Evolutionary conservation across 2,888 invertebrate genomes (phyloP), one percentile per base, ranked within the genome.

Genomic region (Drosophila emarginata): DNA sequence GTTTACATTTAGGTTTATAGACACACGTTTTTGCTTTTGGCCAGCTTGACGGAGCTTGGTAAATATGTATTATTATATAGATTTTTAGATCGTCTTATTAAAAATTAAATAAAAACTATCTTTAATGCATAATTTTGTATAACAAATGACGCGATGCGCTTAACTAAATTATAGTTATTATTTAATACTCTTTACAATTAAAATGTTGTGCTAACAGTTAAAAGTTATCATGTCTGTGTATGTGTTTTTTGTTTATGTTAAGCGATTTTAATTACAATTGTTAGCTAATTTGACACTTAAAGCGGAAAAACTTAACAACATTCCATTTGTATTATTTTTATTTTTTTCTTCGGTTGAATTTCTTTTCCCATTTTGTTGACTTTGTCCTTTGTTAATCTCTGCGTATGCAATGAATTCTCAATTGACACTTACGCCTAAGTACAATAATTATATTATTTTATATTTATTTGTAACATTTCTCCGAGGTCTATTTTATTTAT

Each of bases 271-370:
- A 87, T 80, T 76, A 86, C 80, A 83, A 80, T 83, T 72, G 74
- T 85, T 85, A 84, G 88, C 88, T 85, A 85, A 84, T 88, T 85
- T 85, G 85, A 85, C 85, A 85, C 84, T 83, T 79, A 89, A 88
- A 85, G 85, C 85, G 87, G 88, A 88, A 88, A 78, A 85, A 88
- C 88, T 89, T 89, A 88, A 89, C 89, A 89, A 88, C 81, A 74
- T 67, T 80, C 78, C 67, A 14, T 69, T 64, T 32, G 32, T 32
- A 56, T 53, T 71, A 53, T 60, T 65, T 60, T 58, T 64, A 57
- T 76, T 72, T 65, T 14, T 74, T 69, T 68, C 60, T 65, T 74
- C 65, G 74, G 72, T 74, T 64, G 72, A 75, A 76, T 74, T 67
- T 64, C 72, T 74, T 62, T 53, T 65, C 45, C 61, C 64, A 62